Base-by-base conservation (phyloP, 2,797 vertebrate species). In the Podarcis siculus region DNA sequence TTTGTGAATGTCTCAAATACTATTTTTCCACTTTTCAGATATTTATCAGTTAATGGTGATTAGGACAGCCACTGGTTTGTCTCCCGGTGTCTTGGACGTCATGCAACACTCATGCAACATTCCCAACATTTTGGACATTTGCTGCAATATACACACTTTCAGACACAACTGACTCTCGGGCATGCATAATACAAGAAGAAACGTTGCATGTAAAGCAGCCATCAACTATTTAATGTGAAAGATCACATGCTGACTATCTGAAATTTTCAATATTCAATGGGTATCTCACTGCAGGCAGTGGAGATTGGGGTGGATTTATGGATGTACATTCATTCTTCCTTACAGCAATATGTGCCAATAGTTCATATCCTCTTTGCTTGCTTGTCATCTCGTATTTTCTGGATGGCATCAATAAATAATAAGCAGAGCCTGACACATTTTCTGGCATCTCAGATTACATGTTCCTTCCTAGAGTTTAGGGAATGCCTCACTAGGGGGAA, bases 401-500 rank as follows among this genome's bases (percentile, higher is more conserved):
- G 88, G 93, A 93, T 86, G 86, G 37, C 82, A 92, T 82, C 86
- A 86, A 87, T 90, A 93, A 92, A 92, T 92, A 91, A 83, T 95
- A 77, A 91, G 78, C 69, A 92, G 69, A 17, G 78, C 90, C 73
- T 89, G 35, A 89, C 71, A 91, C 89, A 91, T 90, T 95, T 93
- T 85, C 90, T 86, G 55, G 32, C 85, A 45, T 93, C 89, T 92
- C 88, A 88, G 30, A 92, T 91, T 89, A 90, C 82, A 61, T 35
- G 37, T 94, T 94, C 94, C 85, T 94, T 95, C 94, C 86, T 91
- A 87, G 93, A 82, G 85, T 92, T 93, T 64, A 93, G 82, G 83
- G 88, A 94, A 86, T 93, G 89, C 32, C 79, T 91, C 89, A 87
- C 87, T 78, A 92, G 58, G 61, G 85, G 49, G 83, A 95, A 91